Evolutionary conservation across 2,797 vertebrate genomes (phyloP).

Genomic region (Aulostomus chinensis): DNA sequence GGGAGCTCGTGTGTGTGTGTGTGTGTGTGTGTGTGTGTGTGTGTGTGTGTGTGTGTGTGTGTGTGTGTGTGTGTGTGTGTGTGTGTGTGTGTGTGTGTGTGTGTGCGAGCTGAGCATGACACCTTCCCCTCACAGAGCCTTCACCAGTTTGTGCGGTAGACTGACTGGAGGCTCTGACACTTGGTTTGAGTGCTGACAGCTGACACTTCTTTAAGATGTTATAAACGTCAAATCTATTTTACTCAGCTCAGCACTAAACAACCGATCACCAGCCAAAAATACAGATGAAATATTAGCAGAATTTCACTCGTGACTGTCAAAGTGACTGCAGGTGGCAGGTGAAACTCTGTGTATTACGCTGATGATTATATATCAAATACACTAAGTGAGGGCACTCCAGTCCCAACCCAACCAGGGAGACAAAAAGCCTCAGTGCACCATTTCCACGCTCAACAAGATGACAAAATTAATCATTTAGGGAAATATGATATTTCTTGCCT

Average conservation of each 20-base stretch:
- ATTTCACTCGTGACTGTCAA: neutral
- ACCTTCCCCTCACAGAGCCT: conserved; percentile 16
- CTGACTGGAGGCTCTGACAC: conserved; percentile 25
- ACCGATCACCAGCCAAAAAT: neutral
- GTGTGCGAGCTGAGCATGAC: conserved; percentile 9
- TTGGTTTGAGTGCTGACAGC: conserved; percentile 30
- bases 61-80: too few species aligned
- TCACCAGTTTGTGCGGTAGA: conserved; percentile 15
- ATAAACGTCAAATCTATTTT: conserved; percentile 6
- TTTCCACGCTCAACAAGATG: too few species aligned
- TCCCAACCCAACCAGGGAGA: too few species aligned
- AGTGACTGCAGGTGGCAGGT: neutral
- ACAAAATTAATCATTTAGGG: too few species aligned
- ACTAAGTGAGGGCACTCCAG: too few species aligned
- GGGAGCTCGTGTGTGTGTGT: conserved; percentile 16
- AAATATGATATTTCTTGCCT: too few species aligned
- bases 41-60: too few species aligned
- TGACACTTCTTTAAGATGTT: conserved; percentile 11
- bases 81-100: too few species aligned
- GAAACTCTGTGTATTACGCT: too few species aligned
- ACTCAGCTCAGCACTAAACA: neutral
- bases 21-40: conserved; percentile 17
- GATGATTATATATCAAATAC: too few species aligned
- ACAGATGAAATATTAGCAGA: too few species aligned
- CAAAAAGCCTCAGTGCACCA: too few species aligned